Conservation (phyloP, 2,888 invertebrate genomes). For the Xanthia togata region DNA sequence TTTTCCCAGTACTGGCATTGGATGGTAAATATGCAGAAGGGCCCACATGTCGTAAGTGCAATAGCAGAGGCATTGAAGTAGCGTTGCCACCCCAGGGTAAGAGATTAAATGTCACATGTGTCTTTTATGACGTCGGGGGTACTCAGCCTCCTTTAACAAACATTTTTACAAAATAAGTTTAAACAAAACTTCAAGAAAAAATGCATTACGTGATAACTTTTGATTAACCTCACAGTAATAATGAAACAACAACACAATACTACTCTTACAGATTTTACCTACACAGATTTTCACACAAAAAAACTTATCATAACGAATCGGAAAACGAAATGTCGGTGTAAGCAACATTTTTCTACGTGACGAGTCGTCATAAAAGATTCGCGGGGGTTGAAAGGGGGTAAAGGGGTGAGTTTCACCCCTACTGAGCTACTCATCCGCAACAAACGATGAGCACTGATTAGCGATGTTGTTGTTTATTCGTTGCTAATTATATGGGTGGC, state of each 20-base stretch:
- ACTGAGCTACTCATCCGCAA: constrained; percentile 59
- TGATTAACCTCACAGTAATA: no score
- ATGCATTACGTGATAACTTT: not conserved
- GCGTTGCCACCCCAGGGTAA: not conserved
- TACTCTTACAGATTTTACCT: not conserved
- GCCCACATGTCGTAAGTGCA: not conserved
- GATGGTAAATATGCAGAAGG: no score
- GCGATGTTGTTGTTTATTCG: constrained; percentile 52
- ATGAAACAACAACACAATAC: no score
- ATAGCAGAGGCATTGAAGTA: not conserved
- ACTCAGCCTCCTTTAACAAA: no score
- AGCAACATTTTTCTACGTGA: constrained; percentile 40
- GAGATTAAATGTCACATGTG: not conserved
- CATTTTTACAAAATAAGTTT: no score
- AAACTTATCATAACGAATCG: constrained; percentile 12
- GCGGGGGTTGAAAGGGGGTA: constrained; percentile 5
- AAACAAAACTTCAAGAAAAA: not conserved
- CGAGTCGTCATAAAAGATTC: constrained; percentile 39
- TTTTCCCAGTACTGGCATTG: not conserved
- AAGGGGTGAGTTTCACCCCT: constrained; percentile 21
- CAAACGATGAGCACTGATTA: constrained; percentile 65
- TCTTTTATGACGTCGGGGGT: not conserved
- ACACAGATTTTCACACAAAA: not conserved
- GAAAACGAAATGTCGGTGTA: constrained; percentile 17
- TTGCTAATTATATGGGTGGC: constrained; percentile 46